Conservation (phyloP, 1,140 invertebrate species). For the Tetramorium alpestre region DNA sequence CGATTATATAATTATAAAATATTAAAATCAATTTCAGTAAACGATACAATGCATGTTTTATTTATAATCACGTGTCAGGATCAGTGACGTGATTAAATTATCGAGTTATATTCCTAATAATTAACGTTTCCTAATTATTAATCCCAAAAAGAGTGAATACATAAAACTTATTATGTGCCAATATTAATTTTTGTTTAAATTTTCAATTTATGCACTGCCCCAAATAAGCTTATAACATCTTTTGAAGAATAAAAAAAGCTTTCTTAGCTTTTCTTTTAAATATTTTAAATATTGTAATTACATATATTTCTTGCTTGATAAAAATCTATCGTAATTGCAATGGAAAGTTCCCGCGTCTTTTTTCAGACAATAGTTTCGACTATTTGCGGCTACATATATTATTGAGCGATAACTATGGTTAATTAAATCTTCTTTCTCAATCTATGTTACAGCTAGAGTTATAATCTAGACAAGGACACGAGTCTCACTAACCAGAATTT, state of each 20-base stretch:
- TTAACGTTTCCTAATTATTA: slow-evolving; percentile 24
- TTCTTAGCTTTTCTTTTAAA: neutral
- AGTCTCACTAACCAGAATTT: slow-evolving; percentile 47
- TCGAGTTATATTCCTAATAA: slow-evolving; percentile 9
- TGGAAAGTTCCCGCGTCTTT: neutral
- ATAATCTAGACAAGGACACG: slow-evolving; percentile 53
- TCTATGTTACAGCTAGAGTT: slow-evolving; percentile 52
- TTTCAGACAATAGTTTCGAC: slow-evolving; percentile 4
- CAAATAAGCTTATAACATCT: neutral
- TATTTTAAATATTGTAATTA: neutral
- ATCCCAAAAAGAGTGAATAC: neutral
- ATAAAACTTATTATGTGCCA: neutral
- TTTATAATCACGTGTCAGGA: slow-evolving; percentile 8
- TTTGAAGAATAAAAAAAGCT: neutral
- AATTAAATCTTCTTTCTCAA: slow-evolving; percentile 51
- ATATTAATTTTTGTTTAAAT: slow-evolving; percentile 4
- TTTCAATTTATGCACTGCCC: neutral
- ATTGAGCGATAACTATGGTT: slow-evolving; percentile 26
- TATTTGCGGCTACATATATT: neutral
- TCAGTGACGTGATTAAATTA: slow-evolving; percentile 30
- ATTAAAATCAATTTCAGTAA: slow-evolving; percentile 19
- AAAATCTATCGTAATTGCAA: neutral
- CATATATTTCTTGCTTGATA: neutral
- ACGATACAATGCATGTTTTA: slow-evolving; percentile 17
- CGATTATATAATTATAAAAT: neutral